phyloP scores from a whole-genome alignment of 37 sponge, comb jelly and placozoan species.

The Bolinopsis microptera region DNA sequence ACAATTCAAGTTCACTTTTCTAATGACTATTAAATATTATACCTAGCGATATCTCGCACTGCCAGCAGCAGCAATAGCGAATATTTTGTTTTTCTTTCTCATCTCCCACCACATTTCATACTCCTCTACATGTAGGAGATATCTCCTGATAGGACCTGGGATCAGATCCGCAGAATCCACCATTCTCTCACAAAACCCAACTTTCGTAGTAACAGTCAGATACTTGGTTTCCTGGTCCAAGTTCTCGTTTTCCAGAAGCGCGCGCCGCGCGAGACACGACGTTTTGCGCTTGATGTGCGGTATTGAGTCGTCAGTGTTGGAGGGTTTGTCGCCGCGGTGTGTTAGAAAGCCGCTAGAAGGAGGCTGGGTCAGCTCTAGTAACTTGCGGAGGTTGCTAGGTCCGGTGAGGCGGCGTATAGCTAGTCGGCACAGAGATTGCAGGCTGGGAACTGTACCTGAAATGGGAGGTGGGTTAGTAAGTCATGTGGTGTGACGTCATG shows the following conservation, averaged over 20 bases:
- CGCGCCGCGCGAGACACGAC: not conserved
- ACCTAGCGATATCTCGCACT: not conserved
- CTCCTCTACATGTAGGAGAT: slow-evolving; percentile 27
- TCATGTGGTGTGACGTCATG: not conserved
- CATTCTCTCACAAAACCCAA: not conserved
- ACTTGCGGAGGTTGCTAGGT: not conserved
- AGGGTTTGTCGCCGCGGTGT: not conserved
- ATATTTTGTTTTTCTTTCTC: slow-evolving; percentile 8
- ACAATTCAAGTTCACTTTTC: not conserved
- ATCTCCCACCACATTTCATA: slow-evolving; percentile 42
- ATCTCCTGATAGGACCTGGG: slow-evolving; percentile 13
- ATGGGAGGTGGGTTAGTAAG: no score
- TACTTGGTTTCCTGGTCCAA: not conserved
- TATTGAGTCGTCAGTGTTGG: not conserved
- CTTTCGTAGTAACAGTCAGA: not conserved
- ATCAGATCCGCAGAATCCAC: not conserved
- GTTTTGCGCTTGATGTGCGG: slow-evolving; percentile 15
- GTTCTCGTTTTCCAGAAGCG: no score
- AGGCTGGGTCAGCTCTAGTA: not conserved
- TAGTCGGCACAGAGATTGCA: slow-evolving; percentile 15
- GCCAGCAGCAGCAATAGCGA: not conserved
- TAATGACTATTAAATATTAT: not conserved
- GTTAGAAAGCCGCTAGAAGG: not conserved
- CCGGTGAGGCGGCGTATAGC: not conserved
- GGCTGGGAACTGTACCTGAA: slow-evolving; percentile 19